These are phyloP conservation scores for Sigmodon hispidus DNA, from an alignment of 2,113 vertebrate species.

Conservation along the genomic window DNA sequence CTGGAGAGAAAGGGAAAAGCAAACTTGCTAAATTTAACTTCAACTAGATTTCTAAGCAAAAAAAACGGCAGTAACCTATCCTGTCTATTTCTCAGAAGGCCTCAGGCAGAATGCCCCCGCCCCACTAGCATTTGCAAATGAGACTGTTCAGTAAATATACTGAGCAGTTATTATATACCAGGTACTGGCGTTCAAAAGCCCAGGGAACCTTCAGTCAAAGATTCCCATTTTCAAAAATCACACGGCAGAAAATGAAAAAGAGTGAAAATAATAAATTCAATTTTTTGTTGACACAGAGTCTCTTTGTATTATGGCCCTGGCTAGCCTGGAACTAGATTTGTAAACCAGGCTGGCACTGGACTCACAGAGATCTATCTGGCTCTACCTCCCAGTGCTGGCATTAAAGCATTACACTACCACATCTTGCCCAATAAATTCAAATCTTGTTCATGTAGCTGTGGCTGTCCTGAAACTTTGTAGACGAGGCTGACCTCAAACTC, in stretches of 20 bases:
- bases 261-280: conserved; percentile 14
- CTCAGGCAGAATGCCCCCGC: not conserved
- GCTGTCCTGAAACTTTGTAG: not conserved
- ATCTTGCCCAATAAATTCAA: not conserved
- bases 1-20: not conserved
- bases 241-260: not conserved
- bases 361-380: not conserved
- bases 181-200: not conserved
- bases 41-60: not conserved
- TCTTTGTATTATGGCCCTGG: not conserved
- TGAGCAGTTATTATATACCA: not conserved
- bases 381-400: not conserved
- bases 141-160: not conserved
- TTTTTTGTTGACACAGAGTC: not conserved
- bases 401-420: not conserved
- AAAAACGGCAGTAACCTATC: not conserved
- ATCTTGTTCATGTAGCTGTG: not conserved
- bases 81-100: not conserved
- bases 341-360: not conserved
- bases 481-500: not conserved
- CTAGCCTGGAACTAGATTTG: not conserved
- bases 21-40: conserved; percentile 27
- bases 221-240: not conserved
- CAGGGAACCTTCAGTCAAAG: not conserved
- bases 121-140: not conserved